These are phyloP conservation scores for Platynereis dumerilii DNA, from an alignment of 2,888 invertebrate genomes.

Conservation along the genomic window DNA sequence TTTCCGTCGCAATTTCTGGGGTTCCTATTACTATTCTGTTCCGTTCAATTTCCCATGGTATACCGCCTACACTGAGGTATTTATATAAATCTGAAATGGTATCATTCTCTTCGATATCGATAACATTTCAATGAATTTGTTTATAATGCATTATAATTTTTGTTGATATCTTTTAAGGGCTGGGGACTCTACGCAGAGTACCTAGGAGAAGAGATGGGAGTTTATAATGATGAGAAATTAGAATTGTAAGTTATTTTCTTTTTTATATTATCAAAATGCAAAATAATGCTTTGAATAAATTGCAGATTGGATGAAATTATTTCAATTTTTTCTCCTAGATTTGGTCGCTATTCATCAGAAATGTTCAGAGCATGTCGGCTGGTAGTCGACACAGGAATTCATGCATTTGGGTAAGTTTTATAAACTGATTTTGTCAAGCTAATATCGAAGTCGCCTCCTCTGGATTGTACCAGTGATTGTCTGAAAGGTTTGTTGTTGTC, in stretches of 20 bases:
- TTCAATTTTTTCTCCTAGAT: conserved; percentile 36
- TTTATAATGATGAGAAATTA: conserved; percentile 39
- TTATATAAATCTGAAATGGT: background rate
- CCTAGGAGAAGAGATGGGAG: conserved; percentile 50
- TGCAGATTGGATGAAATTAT: background rate
- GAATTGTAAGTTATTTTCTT: conserved; percentile 30
- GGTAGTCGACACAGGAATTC: conserved; percentile 61
- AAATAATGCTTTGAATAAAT: no score
- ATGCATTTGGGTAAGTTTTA: conserved; percentile 52
- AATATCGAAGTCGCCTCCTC: no score
- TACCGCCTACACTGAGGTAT: conserved; percentile 50
- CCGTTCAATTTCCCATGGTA: conserved; percentile 51
- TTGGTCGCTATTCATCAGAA: conserved; percentile 53
- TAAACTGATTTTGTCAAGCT: no score
- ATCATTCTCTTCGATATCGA: background rate
- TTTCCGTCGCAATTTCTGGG: conserved; percentile 19
- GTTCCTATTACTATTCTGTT: conserved; percentile 32
- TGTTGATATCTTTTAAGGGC: conserved; percentile 37
- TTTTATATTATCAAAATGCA: background rate
- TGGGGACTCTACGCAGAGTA: conserved; percentile 55
- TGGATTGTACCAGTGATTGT: no score
- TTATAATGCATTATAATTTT: conserved; percentile 1
- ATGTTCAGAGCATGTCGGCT: conserved; percentile 55
- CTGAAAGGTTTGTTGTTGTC: no score
- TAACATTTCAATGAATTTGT: background rate